Evolutionary conservation across 2,888 invertebrate genomes (phyloP), one percentile per base, ranked within the genome.

Genomic region (Drosophila austrosaltans): DNA sequence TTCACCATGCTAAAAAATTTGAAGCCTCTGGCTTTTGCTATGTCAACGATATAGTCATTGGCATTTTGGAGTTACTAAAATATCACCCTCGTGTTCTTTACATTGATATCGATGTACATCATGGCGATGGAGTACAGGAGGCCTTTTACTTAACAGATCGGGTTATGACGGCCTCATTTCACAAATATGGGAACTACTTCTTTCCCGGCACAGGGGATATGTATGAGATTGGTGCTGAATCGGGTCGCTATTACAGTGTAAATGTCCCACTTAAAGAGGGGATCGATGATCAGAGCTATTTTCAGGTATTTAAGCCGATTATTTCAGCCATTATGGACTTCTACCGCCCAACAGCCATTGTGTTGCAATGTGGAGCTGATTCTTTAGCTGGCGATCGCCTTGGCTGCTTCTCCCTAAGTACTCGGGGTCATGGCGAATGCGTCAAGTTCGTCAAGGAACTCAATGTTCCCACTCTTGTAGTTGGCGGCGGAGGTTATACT

Each of bases 11-110:
- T 0, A 99, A 99, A 92, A 99, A 99, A 92, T 98, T 97, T 93
- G 98, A 98, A 93, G 99, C 99, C 0, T 98, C 98, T n/a, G 96
- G 99, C 1, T 99, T 99, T 92, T 99, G 99, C 92, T 99, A 99
- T 87, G 98, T 99, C 1, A 99, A 99, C 90, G 99, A 99, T 91
- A 99, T 99, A 81, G 99, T 99, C 0, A 97, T 99, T 86, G 98
- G 97, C 1, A 99, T 99, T 84, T 92, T 99, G 61, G 99, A 99
- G 92, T 93, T 99, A 5, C 93, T 99, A 0, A 98, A 98, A 90
- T 97, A 98, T 90, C 97, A 99, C 90, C 96, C 97, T 0, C 93
- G 99, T 69, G 99, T 99, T 0, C 93, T 99, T 2, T 99, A 99
- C 91, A 98, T 99, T 74, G 99, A 99, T 90, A 99, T 99, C 70